Evolutionary conservation across 1,140 invertebrate species (phyloP), one percentile per base, ranked within the genome.

Genomic region (Watersipora subatra): DNA sequence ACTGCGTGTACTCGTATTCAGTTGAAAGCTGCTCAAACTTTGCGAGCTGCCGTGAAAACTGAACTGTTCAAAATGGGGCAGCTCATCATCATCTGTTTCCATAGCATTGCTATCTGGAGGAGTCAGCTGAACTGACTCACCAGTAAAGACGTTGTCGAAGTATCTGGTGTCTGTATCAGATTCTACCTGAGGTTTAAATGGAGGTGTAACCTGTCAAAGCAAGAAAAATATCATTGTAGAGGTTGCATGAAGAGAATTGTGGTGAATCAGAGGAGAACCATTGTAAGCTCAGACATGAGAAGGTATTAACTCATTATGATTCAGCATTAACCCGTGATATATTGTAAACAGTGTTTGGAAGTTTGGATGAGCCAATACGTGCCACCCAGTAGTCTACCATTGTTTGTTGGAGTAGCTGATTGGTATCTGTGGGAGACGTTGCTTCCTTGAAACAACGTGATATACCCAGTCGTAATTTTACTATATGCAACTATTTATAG

Each of bases 91-190:
- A 20, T 29, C 64, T 1, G 56, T 27, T 20, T 64, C 57, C 24
- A 65, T 30, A 19, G 30, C 58, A 2, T 61, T 56, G 2, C 28
- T 30, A 24, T 64, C 61, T 12, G 93, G 94, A 55, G 94, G 94
- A 65, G 95, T 97, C 59, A 98, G 80, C 81, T 95, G 90, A 12
- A 97, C 93, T 72, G 89, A 88, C 80, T 97, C 93, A 63, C 92
- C 92, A n/a, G 95, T 98, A 81, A 98, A 99, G 82, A 96, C 92
- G 66, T 89, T 88, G 82, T 98, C 94, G 83, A 99, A 98, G 82
- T 96, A 95, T 70, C 93, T 85, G 28, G 94, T 98, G 81, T 99
- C 95, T 29, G 90, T 97, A 73, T 97, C 94, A 20, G 89, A 92
- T 59, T 87, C 89, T 58, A 99, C 93, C 81, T 93, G 89, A 67